These are phyloP conservation scores for Alca torda DNA, from an alignment of 2,797 vertebrate genomes.

Conservation along the genomic window DNA sequence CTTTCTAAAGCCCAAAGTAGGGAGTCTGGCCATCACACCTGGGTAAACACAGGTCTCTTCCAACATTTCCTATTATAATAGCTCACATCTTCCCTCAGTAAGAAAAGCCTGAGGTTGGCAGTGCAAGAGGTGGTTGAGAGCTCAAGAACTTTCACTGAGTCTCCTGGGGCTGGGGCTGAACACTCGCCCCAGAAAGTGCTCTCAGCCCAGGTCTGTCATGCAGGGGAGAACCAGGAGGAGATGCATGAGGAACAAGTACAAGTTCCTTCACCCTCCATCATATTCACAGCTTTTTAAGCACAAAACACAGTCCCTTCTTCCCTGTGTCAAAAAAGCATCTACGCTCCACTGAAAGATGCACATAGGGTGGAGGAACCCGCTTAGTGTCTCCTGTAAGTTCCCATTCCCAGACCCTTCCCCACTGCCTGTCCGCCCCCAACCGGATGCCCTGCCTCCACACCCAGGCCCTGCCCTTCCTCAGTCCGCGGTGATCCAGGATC, in stretches of 20 bases:
- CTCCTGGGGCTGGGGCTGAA: not conserved
- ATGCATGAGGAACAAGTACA: not conserved
- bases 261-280: not conserved
- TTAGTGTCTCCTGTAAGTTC: not conserved
- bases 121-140: not conserved
- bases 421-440: not conserved
- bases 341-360: not conserved
- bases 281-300: not conserved
- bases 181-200: not conserved
- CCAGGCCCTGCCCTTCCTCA: not conserved
- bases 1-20: not conserved
- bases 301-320: not conserved
- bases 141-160: not conserved
- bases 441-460: not conserved
- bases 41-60: not conserved
- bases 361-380: not conserved
- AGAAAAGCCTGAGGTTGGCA: not conserved
- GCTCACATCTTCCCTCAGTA: not conserved
- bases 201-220: not conserved
- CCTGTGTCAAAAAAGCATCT: not conserved
- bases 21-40: not conserved
- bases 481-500: accelerated
- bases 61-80: not conserved
- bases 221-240: not conserved
- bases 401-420: not conserved